Evolutionary conservation across 2,888 invertebrate species (phyloP).

Genomic region (Enchytraeus crypticus): DNA sequence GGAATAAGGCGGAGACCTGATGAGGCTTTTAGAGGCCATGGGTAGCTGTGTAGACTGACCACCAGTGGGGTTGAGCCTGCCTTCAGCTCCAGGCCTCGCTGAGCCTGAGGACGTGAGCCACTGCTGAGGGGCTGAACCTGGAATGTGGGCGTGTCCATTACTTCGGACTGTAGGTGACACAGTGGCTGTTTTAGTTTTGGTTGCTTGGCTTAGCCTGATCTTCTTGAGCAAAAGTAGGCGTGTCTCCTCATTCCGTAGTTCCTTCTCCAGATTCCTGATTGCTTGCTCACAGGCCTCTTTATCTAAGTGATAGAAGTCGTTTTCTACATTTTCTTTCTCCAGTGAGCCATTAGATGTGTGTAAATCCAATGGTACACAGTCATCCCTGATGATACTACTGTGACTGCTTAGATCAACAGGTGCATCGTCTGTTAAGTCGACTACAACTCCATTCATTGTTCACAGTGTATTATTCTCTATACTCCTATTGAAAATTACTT

Average conservation of each 20-base stretch:
- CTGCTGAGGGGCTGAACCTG: neutral
- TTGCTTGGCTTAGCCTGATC: constrained; percentile 72
- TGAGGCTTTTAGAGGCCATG: too few species aligned
- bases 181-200: neutral
- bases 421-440: neutral
- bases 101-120: neutral
- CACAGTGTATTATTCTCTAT: too few species aligned
- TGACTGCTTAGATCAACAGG: constrained; percentile 3
- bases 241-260: constrained; percentile 89
- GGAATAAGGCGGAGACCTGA: neutral
- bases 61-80: neutral
- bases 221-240: constrained; percentile 87
- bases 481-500: too few species aligned
- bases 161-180: too few species aligned
- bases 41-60: too few species aligned
- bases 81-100: neutral
- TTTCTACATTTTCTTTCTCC: too few species aligned
- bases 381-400: neutral
- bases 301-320: too few species aligned
- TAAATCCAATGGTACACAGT: too few species aligned
- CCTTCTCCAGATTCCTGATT: constrained; percentile 60
- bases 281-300: constrained; percentile 9
- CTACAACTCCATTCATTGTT: neutral
- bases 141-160: neutral
- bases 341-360: too few species aligned